Evolutionary conservation across 2,113 vertebrate species (phyloP), one percentile per base, ranked within the genome.

Genomic region (Menura novaehollandiae): DNA sequence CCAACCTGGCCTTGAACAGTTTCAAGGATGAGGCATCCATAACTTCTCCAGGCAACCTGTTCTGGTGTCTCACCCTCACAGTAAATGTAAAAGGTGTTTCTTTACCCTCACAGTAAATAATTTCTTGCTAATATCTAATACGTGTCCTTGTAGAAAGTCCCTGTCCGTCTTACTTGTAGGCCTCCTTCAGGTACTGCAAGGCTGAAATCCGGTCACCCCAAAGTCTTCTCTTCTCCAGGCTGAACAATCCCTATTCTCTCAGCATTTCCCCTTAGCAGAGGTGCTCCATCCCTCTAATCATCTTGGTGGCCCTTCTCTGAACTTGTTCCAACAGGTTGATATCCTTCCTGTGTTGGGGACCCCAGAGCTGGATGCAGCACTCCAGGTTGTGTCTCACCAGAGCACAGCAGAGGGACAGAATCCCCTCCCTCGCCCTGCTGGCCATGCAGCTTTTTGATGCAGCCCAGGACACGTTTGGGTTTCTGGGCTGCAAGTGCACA

Each of bases 391-490:
- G 2, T 67, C 23, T 59, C 46, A 75, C 2, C 39, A 67, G 23
- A 52, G 28, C 32, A 43, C 72, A 43, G 32, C 15, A 78, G 55
- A 46, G 30, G 23, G 10, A 19, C 60, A 67, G 37, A 67, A 52
- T 67, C 46, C 7, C 23, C 19, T 75, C 19, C 33, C 39, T 59
- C 0, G 2, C 16, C 44, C 60, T 67, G 44, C 44, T 59, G 52
- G 23, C 39, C 69, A 30, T 1, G 0, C 0, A 3, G 52, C 60
- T 75, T 0, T 82, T 82, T 23, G 46, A 18, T 82, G 44, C 46
- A 52, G 52, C 27, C 52, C 53, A 60, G 77, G 23, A 52, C 53
- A 89, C 1, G 0, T 44, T 52, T 67, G 52, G 14, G 37, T 51
- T 0, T 81, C 52, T 59, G 52, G 68, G 44, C 59, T 81, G 27